Percentiles rank a stretch among this genome's conserved stretches.
Evolutionary conservation across 2,797 vertebrate genomes (phyloP).

Genomic region (Falco concolor): DNA sequence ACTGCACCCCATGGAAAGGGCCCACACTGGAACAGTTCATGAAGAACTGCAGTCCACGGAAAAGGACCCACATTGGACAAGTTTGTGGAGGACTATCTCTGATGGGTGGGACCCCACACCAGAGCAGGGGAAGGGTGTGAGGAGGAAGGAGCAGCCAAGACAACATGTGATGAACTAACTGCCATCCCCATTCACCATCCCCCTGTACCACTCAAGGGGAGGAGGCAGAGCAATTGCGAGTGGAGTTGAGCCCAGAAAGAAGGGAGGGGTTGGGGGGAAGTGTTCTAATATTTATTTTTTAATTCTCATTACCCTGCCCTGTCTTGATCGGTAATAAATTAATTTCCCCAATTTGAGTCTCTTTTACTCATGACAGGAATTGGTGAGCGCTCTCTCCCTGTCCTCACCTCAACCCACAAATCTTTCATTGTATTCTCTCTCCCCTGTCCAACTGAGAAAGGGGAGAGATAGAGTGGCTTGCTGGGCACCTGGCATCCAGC

Average conservation of each 20-base stretch:
- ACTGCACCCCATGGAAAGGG: fast-evolving
- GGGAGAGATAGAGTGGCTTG: not conserved
- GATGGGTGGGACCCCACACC: fast-evolving
- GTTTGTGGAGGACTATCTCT: not conserved
- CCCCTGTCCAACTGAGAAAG: not conserved
- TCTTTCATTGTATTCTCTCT: not conserved
- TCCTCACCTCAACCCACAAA: not conserved
- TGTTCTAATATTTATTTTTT: not conserved
- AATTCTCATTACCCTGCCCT: not conserved
- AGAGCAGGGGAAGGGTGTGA: not conserved
- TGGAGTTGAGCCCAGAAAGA: not conserved
- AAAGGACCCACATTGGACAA: not conserved
- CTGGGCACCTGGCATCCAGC: not conserved
- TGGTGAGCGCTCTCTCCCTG: not conserved
- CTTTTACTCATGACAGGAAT: fast-evolving
- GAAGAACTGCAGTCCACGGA: not conserved
- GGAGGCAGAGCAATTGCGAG: not conserved
- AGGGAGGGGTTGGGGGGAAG: not conserved
- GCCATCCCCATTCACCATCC: not conserved
- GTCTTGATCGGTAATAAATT: not conserved
- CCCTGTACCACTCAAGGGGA: not conserved
- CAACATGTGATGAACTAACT: not conserved
- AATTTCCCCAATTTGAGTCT: not conserved
- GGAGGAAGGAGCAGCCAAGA: not conserved
- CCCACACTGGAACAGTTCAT: not conserved